Base-by-base conservation (phyloP, 1,140 invertebrate genomes). In the Drosophila pseudoananassae region DNA sequence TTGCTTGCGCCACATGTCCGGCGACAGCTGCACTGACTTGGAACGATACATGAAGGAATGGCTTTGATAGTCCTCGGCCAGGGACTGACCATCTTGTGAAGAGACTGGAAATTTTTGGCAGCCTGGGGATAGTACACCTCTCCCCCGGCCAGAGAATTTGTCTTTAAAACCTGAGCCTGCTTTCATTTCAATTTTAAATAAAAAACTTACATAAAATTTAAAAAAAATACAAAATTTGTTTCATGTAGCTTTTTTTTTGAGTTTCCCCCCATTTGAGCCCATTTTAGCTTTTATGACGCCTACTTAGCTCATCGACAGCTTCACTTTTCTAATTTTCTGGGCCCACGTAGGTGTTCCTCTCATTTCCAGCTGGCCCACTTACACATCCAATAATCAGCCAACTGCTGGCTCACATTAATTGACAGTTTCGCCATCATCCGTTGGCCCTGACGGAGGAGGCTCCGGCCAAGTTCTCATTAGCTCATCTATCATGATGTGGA, bases 401-500 rank as follows among this genome's bases (percentile, higher is more conserved):
- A 68, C 73, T 76, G 71, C 40, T 60, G 51, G 61, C 38, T 50
- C 36, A 53, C 57, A 66, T 68, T 84, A 79, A 79, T 69, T 84
- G 80, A 66, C 71, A 72, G 76, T 71, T 57, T 33, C 45, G 60
- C 71, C 54, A 68, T 76, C 72, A 59, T 27, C 25, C 25, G 61
- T 56, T 75, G 64, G 29, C 17, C 46, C 40, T 31, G 29, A 59
- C 50, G 45, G 50, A 27, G 17, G 43, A 8, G 9, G 38, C 65
- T 51, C 17, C 25, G 31, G 31, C 70, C 53, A 68, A 69, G 51
- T 55, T 60, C 69, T 65, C 64, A 78, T 82, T 82, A 78, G 59
- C 72, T 78, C 70, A 70, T 76, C 58, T 61, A 69, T 85, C 74
- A 77, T 81, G 47, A 60, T 82, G 61, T 51, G 59, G 46, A 29